Percentiles rank a stretch among this genome's conserved stretches.
Conservation (phyloP, 2,888 invertebrate species). For the Bugula neritina region DNA sequence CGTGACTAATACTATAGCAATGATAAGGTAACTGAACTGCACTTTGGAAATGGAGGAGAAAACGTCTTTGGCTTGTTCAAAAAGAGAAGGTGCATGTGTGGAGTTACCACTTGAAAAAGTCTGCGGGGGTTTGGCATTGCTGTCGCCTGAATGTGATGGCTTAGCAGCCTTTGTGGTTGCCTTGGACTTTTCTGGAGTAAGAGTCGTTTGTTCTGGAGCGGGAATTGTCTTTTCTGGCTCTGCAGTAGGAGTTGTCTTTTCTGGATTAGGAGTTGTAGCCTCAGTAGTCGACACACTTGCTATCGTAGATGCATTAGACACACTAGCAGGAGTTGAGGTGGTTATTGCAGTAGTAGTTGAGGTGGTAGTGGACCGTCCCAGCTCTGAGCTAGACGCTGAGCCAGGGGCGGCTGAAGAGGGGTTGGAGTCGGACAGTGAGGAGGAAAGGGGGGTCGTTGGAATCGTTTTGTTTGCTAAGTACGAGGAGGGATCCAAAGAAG, state of each 20-base stretch:
- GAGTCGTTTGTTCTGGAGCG: not conserved
- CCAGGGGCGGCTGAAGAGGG: no score
- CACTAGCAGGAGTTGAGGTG: conserved; percentile 28
- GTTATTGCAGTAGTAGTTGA: conserved; percentile 30
- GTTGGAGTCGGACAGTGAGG: no score
- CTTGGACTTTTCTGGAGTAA: not conserved
- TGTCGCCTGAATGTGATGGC: not conserved
- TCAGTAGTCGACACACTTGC: not conserved
- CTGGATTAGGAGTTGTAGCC: not conserved
- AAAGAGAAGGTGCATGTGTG: not conserved
- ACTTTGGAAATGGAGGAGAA: conserved; percentile 40
- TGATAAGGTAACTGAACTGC: conserved; percentile 52
- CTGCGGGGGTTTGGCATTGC: not conserved
- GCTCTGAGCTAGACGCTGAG: conserved; percentile 27
- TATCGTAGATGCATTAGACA: not conserved
- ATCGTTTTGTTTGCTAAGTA: no score
- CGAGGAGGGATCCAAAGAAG: no score
- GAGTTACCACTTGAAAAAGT: not conserved
- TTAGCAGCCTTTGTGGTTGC: not conserved
- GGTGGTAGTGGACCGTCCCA: conserved; percentile 31
- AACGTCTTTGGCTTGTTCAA: not conserved
- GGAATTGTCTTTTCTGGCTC: not conserved
- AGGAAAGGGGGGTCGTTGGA: no score
- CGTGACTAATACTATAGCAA: conserved; percentile 46
- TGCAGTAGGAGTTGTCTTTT: not conserved